Base-by-base conservation (phyloP, 1,140 invertebrate genomes). In the Drosophila bifasciata region DNA sequence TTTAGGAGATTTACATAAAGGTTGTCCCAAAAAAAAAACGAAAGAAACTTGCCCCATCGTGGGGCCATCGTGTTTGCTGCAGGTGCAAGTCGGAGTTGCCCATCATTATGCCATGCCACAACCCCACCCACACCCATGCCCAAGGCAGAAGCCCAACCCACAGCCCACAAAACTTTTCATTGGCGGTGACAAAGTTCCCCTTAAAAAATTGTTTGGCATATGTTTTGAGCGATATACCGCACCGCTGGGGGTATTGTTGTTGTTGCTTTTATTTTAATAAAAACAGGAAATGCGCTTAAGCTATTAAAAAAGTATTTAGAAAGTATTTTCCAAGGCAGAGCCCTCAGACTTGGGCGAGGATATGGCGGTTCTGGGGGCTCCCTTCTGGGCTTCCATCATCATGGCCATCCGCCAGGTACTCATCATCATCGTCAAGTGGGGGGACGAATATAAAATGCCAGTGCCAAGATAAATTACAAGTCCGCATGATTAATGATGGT, bases 281-380 rank as follows among this genome's bases (percentile, higher is more conserved):
- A 86, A 86, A 79, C 83, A 76, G 75, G 63, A 83, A 88, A 88
- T 83, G 83, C 78, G 78, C 83, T 88, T 78, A 88, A 88, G 83
- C 83, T 88, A 88, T 88, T 88, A 88, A 83, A 88, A 86, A 88
- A 88, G 83, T 88, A 79, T 83, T 88, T 88, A 72, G 70, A 75
- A 88, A 88, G 83, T 83, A 88, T 83, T 88, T 73, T 60, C 3
- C 28, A 50, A 48, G 79, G 48, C 53, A 49, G 51, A 13, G 32
- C 4, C 11, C 5, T 4, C 1, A 32, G 11, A 36, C 32, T 36
- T 13, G 32, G 6, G 23, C n/a, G n/a, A 3, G 23, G 23, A 25
- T 25, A 5, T 25, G 5, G 23, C 5, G 23, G 23, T 25, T 6
- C 5, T 25, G 32, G 4, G 4, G 32, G 32, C 11, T 36, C 32